phyloP scores from a whole-genome alignment of 37 sponge, comb jelly and placozoan species.

The Chondrosia reniformis region DNA sequence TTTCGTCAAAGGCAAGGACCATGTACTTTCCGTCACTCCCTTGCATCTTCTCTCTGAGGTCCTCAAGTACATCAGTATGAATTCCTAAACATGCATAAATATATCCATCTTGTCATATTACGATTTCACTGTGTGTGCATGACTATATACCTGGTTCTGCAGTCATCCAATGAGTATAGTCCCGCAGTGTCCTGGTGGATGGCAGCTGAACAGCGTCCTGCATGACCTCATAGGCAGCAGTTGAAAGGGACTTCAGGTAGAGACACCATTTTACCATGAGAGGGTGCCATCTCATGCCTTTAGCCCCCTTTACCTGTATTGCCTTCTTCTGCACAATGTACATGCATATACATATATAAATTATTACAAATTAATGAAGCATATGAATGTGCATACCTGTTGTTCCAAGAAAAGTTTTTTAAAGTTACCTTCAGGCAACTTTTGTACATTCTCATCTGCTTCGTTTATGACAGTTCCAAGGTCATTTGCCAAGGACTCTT shows the following conservation, averaged over 20 bases:
- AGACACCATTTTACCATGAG: constrained; percentile 4
- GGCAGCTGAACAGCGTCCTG: not conserved
- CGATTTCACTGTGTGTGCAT: not conserved
- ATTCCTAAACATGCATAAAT: not conserved
- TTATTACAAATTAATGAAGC: too few species aligned
- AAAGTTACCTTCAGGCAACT: not conserved
- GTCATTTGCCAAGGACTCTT: not conserved
- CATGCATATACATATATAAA: too few species aligned
- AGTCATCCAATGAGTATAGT: constrained; percentile 1
- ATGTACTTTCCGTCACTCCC: not conserved
- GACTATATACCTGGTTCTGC: not conserved
- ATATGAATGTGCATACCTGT: too few species aligned
- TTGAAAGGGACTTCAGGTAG: not conserved
- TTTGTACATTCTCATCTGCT: not conserved
- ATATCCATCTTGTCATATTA: not conserved
- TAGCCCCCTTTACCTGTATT: too few species aligned
- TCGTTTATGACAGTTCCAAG: not conserved
- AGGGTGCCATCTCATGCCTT: constrained; percentile 6
- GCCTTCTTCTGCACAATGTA: not conserved
- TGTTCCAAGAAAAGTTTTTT: not conserved
- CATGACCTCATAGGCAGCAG: not conserved
- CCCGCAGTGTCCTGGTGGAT: not conserved
- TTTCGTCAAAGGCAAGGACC: not conserved
- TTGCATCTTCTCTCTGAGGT: not conserved
- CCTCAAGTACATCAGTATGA: not conserved